Percentiles rank a stretch among this genome's conserved stretches.
These are phyloP conservation scores for Acrobeloides nanus DNA, from an alignment of 2,888 invertebrate genomes.

Conservation along the genomic window DNA sequence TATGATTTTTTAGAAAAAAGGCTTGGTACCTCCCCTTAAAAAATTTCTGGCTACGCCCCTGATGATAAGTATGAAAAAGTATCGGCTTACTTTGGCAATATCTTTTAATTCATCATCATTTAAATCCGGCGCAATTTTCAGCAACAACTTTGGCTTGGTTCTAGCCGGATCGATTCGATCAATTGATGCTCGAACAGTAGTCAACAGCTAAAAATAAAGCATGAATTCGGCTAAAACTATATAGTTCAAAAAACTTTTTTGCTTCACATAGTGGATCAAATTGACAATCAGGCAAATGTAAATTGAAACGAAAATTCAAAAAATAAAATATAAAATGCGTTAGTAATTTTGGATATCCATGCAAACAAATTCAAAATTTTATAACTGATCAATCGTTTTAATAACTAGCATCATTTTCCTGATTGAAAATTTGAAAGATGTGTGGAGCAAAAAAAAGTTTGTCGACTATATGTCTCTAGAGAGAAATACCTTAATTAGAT, in stretches of 20 bases:
- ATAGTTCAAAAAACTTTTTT: background rate
- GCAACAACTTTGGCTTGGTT: conserved; percentile 60
- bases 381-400: too few relatives aligned
- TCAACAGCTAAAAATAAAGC: conserved; percentile 60
- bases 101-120: conserved; percentile 69
- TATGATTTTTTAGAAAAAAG: too few relatives aligned
- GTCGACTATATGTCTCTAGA: background rate
- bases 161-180: conserved; percentile 27
- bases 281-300: too few relatives aligned
- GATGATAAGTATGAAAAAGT: conserved; percentile 2
- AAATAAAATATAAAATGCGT: too few relatives aligned
- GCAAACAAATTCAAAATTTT: too few relatives aligned
- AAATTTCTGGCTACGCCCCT: too few relatives aligned
- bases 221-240: conserved; percentile 7
- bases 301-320: too few relatives aligned
- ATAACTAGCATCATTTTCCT: background rate
- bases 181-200: conserved; percentile 30
- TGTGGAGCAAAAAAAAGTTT: background rate
- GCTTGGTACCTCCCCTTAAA: too few relatives aligned
- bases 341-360: too few relatives aligned
- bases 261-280: too few relatives aligned
- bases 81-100: conserved; percentile 65
- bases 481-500: conserved; percentile 61
- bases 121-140: conserved; percentile 89
- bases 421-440: too few relatives aligned